phyloP scores from a whole-genome alignment of 2,113 vertebrate genomes.

The Pachycephala philippinensis region DNA sequence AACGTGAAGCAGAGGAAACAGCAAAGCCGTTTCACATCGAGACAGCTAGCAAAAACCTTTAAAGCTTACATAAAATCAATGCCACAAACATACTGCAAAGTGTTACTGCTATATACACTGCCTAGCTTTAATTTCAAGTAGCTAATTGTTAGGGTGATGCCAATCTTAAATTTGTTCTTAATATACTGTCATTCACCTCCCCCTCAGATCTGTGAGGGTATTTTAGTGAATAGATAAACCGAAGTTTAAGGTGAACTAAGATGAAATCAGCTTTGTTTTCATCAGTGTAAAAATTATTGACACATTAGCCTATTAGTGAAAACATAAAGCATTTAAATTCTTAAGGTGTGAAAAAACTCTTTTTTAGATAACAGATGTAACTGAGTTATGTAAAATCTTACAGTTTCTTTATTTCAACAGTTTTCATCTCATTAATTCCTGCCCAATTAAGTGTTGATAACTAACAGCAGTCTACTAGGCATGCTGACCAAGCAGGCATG shows the following conservation, averaged over 20 bases:
- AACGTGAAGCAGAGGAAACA: neutral
- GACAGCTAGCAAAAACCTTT: neutral
- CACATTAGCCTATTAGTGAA: neutral
- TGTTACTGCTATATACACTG: neutral
- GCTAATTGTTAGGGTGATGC: neutral
- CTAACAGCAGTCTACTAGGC: neutral
- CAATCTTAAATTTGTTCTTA: neutral
- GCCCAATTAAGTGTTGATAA: neutral
- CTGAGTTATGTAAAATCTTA: neutral
- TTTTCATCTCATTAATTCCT: neutral
- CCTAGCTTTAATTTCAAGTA: neutral
- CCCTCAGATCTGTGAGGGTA: neutral
- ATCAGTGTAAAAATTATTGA: neutral
- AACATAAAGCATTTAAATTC: neutral
- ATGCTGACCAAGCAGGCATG: neutral
- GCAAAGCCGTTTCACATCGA: neutral
- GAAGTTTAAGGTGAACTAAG: neutral
- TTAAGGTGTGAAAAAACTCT: neutral
- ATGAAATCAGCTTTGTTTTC: neutral
- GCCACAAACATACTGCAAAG: neutral
- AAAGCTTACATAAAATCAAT: neutral
- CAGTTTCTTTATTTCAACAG: neutral
- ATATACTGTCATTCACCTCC: accelerated
- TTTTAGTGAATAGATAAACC: neutral
- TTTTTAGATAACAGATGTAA: neutral